Conservation (phyloP, 2,888 invertebrate species). For the Parochlus steinenii region DNA sequence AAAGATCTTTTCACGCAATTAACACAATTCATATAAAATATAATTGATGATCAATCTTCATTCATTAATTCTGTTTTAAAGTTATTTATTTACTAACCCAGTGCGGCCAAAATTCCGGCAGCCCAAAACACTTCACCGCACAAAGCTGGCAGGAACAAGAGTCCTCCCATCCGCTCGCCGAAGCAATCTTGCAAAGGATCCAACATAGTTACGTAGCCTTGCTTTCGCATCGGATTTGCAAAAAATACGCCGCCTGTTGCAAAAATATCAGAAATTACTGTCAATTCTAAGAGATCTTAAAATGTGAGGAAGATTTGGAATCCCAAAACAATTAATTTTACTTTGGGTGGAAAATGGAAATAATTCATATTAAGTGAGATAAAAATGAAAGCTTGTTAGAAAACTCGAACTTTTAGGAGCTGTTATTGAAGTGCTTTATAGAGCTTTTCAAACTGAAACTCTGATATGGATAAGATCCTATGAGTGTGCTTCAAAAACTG, state of each 20-base stretch:
- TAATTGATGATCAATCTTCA: neutral
- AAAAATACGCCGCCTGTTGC: constrained; percentile 84
- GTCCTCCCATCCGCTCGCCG: constrained; percentile 93
- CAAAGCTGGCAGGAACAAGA: constrained; percentile 88
- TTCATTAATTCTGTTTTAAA: neutral
- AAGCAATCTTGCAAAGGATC: constrained; percentile 95
- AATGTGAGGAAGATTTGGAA: neutral
- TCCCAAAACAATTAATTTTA: neutral
- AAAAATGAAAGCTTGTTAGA: neutral
- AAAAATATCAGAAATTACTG: neutral
- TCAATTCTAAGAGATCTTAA: neutral
- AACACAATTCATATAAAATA: neutral
- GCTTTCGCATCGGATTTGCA: constrained; percentile 92
- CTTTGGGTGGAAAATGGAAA: neutral
- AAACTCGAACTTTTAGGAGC: too few relatives aligned
- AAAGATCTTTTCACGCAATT: neutral
- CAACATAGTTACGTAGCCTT: constrained; percentile 97
- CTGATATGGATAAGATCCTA: too few relatives aligned
- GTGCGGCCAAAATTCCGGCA: constrained; percentile 89
- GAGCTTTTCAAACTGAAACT: too few relatives aligned
- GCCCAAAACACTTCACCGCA: constrained; percentile 99
- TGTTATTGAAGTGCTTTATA: too few relatives aligned
- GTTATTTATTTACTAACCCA: constrained; percentile 41
- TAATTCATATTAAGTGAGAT: neutral
- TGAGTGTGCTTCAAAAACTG: too few relatives aligned